phyloP scores from a whole-genome alignment of 2,797 vertebrate genomes.

The Enteromius mattozi region DNA sequence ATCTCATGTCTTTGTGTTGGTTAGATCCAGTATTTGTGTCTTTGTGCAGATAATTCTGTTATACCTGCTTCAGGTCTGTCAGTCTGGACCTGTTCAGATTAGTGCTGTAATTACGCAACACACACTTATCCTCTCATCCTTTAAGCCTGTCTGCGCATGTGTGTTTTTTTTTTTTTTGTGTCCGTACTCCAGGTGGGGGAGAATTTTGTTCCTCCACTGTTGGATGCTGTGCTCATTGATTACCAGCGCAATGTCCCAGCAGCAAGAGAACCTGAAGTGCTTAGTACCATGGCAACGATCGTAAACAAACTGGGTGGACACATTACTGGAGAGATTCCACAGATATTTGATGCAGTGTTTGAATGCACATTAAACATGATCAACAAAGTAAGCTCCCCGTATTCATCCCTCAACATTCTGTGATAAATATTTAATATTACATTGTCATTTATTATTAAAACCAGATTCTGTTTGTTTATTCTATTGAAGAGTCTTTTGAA shows the following conservation, averaged over 20 bases:
- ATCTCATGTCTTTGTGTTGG: background rate
- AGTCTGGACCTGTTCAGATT: constrained; percentile 47
- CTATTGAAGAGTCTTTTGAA: background rate
- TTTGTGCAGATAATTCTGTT: constrained; percentile 23
- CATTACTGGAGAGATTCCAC: constrained; percentile 96
- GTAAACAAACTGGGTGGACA: constrained; percentile 96
- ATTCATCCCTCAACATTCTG: background rate
- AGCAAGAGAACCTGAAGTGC: constrained; percentile 95
- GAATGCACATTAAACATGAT: constrained; percentile 99
- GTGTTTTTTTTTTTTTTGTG: constrained; percentile 14
- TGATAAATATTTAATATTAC: constrained; percentile 1
- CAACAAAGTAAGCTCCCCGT: constrained; percentile 86
- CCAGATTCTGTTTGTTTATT: background rate
- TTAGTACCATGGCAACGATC: constrained; percentile 98
- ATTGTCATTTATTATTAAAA: background rate
- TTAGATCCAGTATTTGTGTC: constrained; percentile 3
- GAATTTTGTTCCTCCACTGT: constrained; percentile 94
- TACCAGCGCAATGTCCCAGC: constrained; percentile 98
- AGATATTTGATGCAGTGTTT: constrained; percentile 98
- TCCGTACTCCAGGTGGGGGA: constrained; percentile 85
- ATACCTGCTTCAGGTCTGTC: constrained; percentile 29
- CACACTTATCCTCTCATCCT: constrained; percentile 50
- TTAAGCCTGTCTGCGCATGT: constrained; percentile 49
- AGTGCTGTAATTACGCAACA: constrained; percentile 38
- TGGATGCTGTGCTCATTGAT: constrained; percentile 97